Evolutionary conservation across 1,140 invertebrate genomes (phyloP).

Genomic region (Hetaerina americana): DNA sequence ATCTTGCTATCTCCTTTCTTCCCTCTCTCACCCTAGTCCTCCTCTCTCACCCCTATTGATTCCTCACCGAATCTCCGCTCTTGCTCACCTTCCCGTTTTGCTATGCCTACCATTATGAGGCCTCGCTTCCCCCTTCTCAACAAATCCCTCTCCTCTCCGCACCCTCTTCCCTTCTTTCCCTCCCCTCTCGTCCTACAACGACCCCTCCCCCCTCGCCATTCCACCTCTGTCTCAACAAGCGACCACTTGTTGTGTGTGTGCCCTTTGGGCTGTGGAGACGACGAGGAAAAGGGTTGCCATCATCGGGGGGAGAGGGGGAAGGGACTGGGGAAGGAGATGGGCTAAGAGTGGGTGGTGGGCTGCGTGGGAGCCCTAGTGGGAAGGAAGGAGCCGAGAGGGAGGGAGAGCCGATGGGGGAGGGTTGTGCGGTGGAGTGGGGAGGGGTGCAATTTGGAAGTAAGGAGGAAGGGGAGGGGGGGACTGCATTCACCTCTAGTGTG

Average conservation of each 20-base stretch:
- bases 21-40: not conserved
- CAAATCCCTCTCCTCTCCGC: not conserved
- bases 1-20: not conserved
- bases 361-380: no score
- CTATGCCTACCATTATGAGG: no score
- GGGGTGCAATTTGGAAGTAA: no score
- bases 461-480: no score
- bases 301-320: not conserved
- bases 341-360: no score
- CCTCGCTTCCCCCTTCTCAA: not conserved
- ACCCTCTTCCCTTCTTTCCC: not conserved
- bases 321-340: not conserved
- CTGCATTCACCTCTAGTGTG: no score
- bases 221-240: not conserved
- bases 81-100: no score
- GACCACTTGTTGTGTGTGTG: not conserved
- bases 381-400: no score
- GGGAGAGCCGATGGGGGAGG: no score
- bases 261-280: no score
- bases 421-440: no score
- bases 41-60: not conserved
- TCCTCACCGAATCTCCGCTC: no score
- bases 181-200: not conserved
- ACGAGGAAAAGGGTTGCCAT: not conserved
- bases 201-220: not conserved